phyloP scores from a whole-genome alignment of 2,113 vertebrate genomes.

The Hoplias malabaricus region DNA sequence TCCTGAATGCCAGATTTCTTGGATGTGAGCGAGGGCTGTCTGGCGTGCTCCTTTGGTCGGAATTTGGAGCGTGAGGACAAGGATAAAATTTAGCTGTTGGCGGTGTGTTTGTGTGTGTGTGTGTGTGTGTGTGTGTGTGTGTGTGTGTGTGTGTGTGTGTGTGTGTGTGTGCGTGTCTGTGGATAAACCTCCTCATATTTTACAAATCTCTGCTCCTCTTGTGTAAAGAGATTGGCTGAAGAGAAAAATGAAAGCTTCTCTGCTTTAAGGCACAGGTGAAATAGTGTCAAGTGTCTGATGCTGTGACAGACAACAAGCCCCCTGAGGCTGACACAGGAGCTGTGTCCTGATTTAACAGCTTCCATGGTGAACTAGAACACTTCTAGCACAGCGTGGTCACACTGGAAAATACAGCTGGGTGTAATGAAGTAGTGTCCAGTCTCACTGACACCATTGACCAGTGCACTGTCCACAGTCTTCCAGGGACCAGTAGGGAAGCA shows the following conservation, averaged over 20 bases:
- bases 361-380: too few relatives aligned
- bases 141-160: conserved; percentile 2
- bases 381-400: too few relatives aligned
- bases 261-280: too few relatives aligned
- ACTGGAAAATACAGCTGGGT: too few relatives aligned
- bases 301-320: too few relatives aligned
- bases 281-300: too few relatives aligned
- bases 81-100: conserved; percentile 67
- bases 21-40: conserved; percentile 60
- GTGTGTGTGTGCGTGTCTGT: conserved; percentile 3
- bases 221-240: background rate
- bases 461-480: too few relatives aligned
- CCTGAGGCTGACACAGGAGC: too few relatives aligned
- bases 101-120: background rate
- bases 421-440: too few relatives aligned
- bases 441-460: too few relatives aligned
- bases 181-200: conserved; percentile 2
- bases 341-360: too few relatives aligned
- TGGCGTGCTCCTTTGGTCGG: conserved; percentile 67
- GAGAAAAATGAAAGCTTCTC: background rate
- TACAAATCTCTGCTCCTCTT: background rate
- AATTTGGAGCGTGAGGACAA: conserved; percentile 63
- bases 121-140: background rate
- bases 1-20: conserved; percentile 62
- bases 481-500: too few relatives aligned